Evolutionary conservation across 2,113 vertebrate genomes (phyloP).

Genomic region (Lophochroa leadbeateri): DNA sequence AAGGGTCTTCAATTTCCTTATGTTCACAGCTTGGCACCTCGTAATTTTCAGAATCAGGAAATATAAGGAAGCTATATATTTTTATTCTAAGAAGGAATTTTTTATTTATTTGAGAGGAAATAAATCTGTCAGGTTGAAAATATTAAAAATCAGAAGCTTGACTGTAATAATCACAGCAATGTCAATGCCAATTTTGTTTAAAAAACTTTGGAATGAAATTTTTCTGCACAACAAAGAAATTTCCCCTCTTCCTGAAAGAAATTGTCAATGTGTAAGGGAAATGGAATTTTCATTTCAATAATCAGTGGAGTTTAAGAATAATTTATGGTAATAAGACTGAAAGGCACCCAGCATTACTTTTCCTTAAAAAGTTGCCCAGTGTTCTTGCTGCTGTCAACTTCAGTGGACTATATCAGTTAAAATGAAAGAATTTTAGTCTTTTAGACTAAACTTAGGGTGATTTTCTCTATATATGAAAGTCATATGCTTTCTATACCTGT

Average conservation of each 20-base stretch:
- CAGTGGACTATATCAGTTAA: neutral
- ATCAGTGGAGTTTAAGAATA: conserved; percentile 55
- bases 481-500: neutral
- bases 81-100: conserved; percentile 67
- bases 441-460: neutral
- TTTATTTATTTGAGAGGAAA: conserved; percentile 75
- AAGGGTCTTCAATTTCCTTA: conserved; percentile 78
- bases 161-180: conserved; percentile 76
- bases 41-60: conserved; percentile 75
- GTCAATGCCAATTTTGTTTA: conserved; percentile 70
- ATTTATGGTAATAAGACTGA: conserved; percentile 54
- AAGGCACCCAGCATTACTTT: conserved; percentile 41
- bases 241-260: neutral
- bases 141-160: conserved; percentile 79
- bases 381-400: conserved; percentile 13
- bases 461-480: neutral
- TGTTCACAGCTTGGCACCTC: conserved; percentile 69
- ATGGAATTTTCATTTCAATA: conserved; percentile 71
- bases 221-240: conserved; percentile 29
- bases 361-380: conserved; percentile 63
- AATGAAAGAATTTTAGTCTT: neutral
- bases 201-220: conserved; percentile 4
- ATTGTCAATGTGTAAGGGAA: conserved; percentile 35
- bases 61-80: conserved; percentile 66
- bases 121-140: conserved; percentile 80